Evolutionary conservation across 2,888 invertebrate genomes (phyloP), one percentile per base, ranked within the genome.

Genomic region (Volucella inanis): DNA sequence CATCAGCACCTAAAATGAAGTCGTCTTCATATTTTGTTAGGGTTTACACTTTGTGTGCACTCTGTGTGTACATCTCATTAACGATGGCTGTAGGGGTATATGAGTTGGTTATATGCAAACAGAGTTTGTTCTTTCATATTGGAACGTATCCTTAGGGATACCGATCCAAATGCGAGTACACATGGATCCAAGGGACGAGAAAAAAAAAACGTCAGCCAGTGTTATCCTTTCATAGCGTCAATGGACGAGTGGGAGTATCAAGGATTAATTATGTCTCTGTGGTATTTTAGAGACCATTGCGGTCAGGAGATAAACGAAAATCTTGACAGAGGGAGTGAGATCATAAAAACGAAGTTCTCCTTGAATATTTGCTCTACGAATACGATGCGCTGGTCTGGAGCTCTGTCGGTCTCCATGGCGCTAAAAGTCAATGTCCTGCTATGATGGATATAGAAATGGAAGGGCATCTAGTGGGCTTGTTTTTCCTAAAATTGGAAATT

Each of bases 191-290:
- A 47, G 22, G 4, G n/a, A 43, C n/a, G 12, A 47, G 71, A 45
- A 54, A 57, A 49, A 52, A 55, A 14, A 50, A 62, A 49, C 4
- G 22, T 3, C 47, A 41, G 62, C 41, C 12, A 45, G 45, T 10
- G 50, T 52, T 15, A 71, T 77, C 77, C 65, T 74, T 74, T 62
- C 45, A 64, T 6, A 57, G 43, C 45, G 50, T 50, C 78, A 77
- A 62, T 64, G 57, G 68, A 71, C 61, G 41, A 55, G 61, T 22
- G 22, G 22, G 64, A 75, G 75, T 71, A 84, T 80, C 81, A 81
- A 72, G 81, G 85, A 85, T 81, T 85, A 85, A 85, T 85, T 85
- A 85, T 85, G 81, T 80, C 81, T 85, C 72, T 85, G 81, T 85
- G 81, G 85, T 22, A 77, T 83, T 85, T 81, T 72, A 77, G 76